Base-by-base conservation (phyloP, 2,888 invertebrate genomes). In the Drosophila merina region DNA sequence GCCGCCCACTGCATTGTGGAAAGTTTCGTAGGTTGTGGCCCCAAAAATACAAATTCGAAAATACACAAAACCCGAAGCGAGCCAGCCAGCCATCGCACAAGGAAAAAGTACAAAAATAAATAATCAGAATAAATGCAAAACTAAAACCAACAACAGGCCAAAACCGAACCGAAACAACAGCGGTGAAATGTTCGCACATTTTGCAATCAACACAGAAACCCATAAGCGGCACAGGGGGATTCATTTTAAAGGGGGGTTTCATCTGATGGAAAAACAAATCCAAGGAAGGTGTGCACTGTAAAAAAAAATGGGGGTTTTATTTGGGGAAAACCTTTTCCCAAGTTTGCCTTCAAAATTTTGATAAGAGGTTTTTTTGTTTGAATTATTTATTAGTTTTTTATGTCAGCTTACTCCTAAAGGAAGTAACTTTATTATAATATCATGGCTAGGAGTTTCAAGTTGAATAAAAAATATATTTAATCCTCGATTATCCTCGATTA, bases 1-100 rank as follows among this genome's bases (percentile, higher is more conserved):
- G 9, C 75, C 86, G 75, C 84, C 81, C 81, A 86, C 86, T 38
- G 62, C 52, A 74, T 71, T 75, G 67, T 68, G 64, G 77, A 54
- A 58, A 55, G 66, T 77, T 74, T 83, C 87, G 79, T 85, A 72
- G 78, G 85, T 40, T 66, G 83, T 14, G 38, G 52, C 47, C 67
- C 57, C 62, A 72, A 69, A 71, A 71, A 59, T 49, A 59, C 54
- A 48, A 60, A 50, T 68, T 76, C 69, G 54, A 57, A 38, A 44
- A 50, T 57, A 60, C 12, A 44, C 45, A 44, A 44, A 14, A 4
- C 10, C n/a, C 10, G 57, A 68, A 62, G 59, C 57, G 51, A 33
- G 12, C 40, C 40, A 12, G n/a, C 59, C 26, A 52, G 48, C n/a
- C 51, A 44, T 14, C 40, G 20, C 40, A 33, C 40, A 33, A 55